Evolutionary conservation across 2,888 invertebrate species (phyloP), one percentile per base, ranked within the genome.

Genomic region (Tenthredo distinguenda): DNA sequence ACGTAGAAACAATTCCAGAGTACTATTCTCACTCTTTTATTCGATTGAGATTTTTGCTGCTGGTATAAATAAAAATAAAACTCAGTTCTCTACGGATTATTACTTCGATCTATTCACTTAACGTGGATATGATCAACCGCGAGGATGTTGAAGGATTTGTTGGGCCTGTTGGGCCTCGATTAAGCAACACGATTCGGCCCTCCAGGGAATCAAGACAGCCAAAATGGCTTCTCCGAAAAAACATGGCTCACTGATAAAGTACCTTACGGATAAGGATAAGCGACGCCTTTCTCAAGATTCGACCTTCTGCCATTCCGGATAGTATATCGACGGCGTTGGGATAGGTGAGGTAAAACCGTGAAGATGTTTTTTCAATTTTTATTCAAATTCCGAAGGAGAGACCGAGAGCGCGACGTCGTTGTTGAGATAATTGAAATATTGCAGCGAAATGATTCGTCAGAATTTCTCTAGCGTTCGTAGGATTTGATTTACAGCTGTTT

Each of bases 251-350:
- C 47, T 34, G 34, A 77, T 77, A 77, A 77, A 77, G 47, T 21
- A 77, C 50, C 26, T 68, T n/a, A 47, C 50, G 77, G 77, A 77
- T 77, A 77, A 77, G 77, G 77, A 77, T 77, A 77, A 77, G 77
- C 77, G 18, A 55, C 55, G 31, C 47, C 31, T 77, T 50, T 26
- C 55, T 3, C 50, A 15, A 50, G 77, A 18, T 47, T 77, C 77
- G 77, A 47, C 31, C 68, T 68, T 68, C 34, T 34, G 26, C 21
- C 31, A 40, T 43, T 43, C 3, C 26, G 21, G 26, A 68, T 43
- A 21, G 43, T 21, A 74, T n/a, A 43, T 74, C 10, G 43, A 26
- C 12, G 74, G 43, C 18, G 74, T 12, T 40, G 5, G 10, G 26
- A 40, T 31, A 68, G 34, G 18, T 3, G 31, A 7, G 21, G 6